A percentile compares a stretch with the other conserved stretches of the same genome.
Evolutionary conservation across 2,113 vertebrate genomes (phyloP).

Genomic region (Hydrolagus affinis): DNA sequence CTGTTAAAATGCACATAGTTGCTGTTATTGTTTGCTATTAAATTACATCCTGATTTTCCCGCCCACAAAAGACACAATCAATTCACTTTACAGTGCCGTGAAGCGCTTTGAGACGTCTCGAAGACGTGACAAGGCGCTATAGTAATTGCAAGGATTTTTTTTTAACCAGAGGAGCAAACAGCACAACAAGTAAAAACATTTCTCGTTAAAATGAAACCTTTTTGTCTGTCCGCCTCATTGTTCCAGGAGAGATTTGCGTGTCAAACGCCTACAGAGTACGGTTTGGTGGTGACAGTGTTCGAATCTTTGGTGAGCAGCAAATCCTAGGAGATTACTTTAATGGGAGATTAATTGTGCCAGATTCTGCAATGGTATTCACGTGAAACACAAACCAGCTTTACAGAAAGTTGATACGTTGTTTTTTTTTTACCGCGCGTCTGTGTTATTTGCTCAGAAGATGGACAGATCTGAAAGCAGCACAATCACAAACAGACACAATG

Average conservation of each 20-base stretch:
- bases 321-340: constrained; percentile 12
- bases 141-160: not conserved
- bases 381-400: not conserved
- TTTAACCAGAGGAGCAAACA: not conserved
- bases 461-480: not conserved
- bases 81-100: too few species aligned
- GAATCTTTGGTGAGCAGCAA: not conserved
- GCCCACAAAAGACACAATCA: too few species aligned
- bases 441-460: not conserved
- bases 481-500: constrained; percentile 4
- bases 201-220: not conserved
- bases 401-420: not conserved
- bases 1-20: too few species aligned
- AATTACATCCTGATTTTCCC: too few species aligned
- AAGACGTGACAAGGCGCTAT: too few species aligned
- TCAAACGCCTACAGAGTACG: constrained; percentile 21
- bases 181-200: not conserved
- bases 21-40: too few species aligned
- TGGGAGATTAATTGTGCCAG: not conserved
- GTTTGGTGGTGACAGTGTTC: not conserved
- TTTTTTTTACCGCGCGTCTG: not conserved
- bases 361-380: not conserved
- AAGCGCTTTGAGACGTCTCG: too few species aligned
- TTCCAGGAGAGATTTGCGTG: not conserved
- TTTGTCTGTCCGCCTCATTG: not conserved